phyloP scores from a whole-genome alignment of 1,140 invertebrate species.

The Adoxophyes honmai region DNA sequence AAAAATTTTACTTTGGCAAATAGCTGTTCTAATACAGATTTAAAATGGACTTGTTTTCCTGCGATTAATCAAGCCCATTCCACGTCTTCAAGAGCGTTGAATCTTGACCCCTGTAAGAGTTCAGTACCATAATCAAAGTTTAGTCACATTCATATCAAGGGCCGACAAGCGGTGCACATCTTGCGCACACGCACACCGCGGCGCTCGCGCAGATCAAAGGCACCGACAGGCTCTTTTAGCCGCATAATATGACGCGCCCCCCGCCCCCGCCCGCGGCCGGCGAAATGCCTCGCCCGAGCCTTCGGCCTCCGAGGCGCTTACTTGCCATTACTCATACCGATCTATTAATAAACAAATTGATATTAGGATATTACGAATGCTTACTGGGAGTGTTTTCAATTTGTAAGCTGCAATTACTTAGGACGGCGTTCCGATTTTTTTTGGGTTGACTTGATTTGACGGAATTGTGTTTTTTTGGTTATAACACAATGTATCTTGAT shows the following conservation, averaged over 20 bases:
- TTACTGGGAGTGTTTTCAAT: constrained; percentile 35
- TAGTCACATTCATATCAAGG: constrained; percentile 73
- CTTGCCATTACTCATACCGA: constrained; percentile 71
- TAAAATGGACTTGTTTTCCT: background rate
- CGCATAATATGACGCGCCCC: constrained; percentile 73
- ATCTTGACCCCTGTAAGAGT: constrained; percentile 64
- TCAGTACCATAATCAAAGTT: constrained; percentile 72
- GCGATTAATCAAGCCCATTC: background rate
- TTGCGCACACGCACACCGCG: constrained; percentile 48
- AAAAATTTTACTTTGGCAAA: background rate
- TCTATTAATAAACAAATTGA: constrained; percentile 75
- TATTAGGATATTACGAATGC: constrained; percentile 62
- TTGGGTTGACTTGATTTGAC: too few species aligned
- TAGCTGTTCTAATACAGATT: background rate
- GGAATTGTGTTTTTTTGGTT: too few species aligned
- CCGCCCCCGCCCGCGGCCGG: constrained; percentile 48
- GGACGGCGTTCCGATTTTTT: constrained; percentile 5
- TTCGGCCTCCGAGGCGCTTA: constrained; percentile 58
- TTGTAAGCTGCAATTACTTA: background rate
- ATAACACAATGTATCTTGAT: too few species aligned
- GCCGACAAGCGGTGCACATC: constrained; percentile 63
- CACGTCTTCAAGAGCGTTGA: constrained; percentile 21
- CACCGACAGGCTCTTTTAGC: constrained; percentile 76
- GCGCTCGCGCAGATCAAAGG: constrained; percentile 66
- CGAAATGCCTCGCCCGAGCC: constrained; percentile 41